Evolutionary conservation across 1,140 invertebrate genomes (phyloP).

Genomic region (Myzus persicae): DNA sequence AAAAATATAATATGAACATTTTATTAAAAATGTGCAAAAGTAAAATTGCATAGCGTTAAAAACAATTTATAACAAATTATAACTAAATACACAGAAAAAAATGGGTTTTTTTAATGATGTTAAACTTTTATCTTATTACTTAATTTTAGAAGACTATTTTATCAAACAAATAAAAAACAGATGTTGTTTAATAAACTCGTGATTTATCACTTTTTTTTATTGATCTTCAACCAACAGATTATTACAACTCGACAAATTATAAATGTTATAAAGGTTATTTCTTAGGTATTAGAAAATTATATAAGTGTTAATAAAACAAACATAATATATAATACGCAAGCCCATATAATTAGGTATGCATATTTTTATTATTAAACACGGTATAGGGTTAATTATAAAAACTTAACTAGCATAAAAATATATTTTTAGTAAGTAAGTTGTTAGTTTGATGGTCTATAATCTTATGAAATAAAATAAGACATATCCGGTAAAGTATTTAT

Average conservation of each 20-base stretch:
- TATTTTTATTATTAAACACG: neutral
- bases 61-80: neutral
- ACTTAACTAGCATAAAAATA: neutral
- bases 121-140: neutral
- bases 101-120: neutral
- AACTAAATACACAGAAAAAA: neutral
- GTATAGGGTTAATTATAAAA: neutral
- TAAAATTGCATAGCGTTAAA: neutral
- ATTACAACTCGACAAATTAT: slow-evolving; percentile 43
- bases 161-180: slow-evolving; percentile 45
- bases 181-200: slow-evolving; percentile 41
- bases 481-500: neutral
- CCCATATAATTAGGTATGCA: neutral
- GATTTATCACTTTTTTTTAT: slow-evolving; percentile 51
- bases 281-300: slow-evolving; percentile 24
- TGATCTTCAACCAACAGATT: slow-evolving; percentile 35
- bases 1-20: neutral
- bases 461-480: neutral
- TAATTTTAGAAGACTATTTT: slow-evolving; percentile 31
- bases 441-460: too few relatives aligned
- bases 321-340: neutral
- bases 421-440: neutral
- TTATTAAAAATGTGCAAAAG: neutral
- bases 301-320: slow-evolving; percentile 41
- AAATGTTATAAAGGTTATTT: slow-evolving; percentile 39